These are phyloP conservation scores for Hiodon alosoides DNA, from an alignment of 2,113 vertebrate species.

Conservation along the genomic window DNA sequence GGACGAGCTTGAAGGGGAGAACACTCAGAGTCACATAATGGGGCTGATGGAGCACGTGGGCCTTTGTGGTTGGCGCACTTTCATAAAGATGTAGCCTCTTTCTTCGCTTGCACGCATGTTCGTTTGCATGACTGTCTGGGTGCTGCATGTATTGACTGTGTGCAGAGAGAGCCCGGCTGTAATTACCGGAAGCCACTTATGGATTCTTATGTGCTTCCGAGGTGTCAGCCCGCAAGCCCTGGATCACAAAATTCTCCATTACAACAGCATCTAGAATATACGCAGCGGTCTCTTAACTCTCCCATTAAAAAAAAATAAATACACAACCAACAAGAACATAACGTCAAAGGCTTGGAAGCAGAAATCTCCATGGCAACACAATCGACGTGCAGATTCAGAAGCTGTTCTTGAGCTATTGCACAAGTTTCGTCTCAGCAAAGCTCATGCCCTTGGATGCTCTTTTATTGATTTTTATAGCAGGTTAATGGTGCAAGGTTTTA, in stretches of 20 bases:
- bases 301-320: background rate
- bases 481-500: constrained; percentile 22
- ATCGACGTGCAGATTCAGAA: too few species aligned
- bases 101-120: background rate
- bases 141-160: background rate
- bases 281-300: background rate
- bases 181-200: background rate
- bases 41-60: background rate
- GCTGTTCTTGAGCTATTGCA: background rate
- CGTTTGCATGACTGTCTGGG: too few species aligned
- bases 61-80: background rate
- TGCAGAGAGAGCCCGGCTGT: background rate
- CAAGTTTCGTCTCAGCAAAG: constrained; percentile 1
- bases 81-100: background rate
- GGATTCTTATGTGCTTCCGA: background rate
- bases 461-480: constrained; percentile 20
- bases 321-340: background rate
- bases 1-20: background rate
- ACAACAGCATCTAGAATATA: background rate
- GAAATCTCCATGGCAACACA: background rate
- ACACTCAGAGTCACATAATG: constrained; percentile 2
- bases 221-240: background rate
- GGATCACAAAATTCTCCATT: background rate
- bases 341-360: constrained; percentile 12
- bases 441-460: background rate